These are phyloP conservation scores for Nothocercus nigrocapillus DNA, from an alignment of 2,113 vertebrate genomes.

Conservation along the genomic window DNA sequence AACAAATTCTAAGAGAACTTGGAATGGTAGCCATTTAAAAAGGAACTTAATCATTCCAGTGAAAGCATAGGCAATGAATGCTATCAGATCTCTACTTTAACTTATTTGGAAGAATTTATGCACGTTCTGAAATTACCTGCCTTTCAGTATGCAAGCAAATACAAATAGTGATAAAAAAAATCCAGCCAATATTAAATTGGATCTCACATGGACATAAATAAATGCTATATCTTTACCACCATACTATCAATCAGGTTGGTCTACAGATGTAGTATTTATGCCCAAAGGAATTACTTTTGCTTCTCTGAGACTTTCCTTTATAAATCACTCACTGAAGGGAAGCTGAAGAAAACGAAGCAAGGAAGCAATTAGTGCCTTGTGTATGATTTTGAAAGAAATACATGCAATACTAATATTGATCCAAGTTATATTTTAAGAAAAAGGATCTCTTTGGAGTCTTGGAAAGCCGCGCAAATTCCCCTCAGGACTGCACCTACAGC, in stretches of 20 bases:
- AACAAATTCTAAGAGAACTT: neutral
- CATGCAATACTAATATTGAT: neutral
- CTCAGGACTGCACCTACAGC: neutral
- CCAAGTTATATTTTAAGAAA: neutral
- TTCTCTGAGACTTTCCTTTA: neutral
- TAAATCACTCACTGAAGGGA: neutral
- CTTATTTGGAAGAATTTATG: slow-evolving; percentile 24
- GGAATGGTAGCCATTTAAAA: neutral
- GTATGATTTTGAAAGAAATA: neutral
- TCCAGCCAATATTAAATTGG: neutral
- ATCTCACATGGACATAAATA: slow-evolving; percentile 16
- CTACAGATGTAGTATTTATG: neutral
- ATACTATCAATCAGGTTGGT: neutral
- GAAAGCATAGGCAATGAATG: neutral
- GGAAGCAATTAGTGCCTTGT: neutral
- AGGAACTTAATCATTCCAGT: neutral
- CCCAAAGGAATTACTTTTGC: neutral
- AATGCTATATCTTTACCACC: neutral
- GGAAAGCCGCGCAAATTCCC: neutral
- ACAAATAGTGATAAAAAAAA: neutral
- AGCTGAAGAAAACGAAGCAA: slow-evolving; percentile 2
- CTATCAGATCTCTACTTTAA: neutral
- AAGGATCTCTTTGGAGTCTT: neutral
- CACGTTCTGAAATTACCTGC: neutral
- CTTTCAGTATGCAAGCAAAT: slow-evolving; percentile 8